Base-by-base conservation (phyloP, 1,140 invertebrate species). In the Chironomus striatipennis region DNA sequence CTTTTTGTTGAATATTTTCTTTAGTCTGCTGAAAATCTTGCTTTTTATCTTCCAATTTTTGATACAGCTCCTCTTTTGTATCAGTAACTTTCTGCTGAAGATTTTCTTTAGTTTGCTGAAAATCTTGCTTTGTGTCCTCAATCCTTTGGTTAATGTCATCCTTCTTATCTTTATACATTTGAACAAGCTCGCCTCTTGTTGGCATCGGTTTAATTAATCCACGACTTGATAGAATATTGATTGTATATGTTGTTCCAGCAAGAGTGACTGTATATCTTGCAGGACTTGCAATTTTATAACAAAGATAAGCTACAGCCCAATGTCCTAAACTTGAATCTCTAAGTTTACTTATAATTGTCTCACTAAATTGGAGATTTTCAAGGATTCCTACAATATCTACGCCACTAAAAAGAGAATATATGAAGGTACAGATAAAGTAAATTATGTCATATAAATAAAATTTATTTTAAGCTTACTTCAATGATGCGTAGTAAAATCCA, bases 221-320 rank as follows among this genome's bases (percentile, higher is more conserved):
- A 76, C 83, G 84, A 75, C 85, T 85, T 73, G 85, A 85, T 67
- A 92, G 79, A 77, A 89, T 89, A 75, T 88, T 89, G 21, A 92
- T 90, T 6, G 87, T 85, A 42, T 89, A 77, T 24, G 89, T 90
- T 57, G 90, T 91, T n/a, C 89, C 89, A 91, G 90, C 93, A 77
- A 98, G 78, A 34, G 96, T 98, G 0, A 97, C 90, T 2, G 93
- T 91, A 84, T 98, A 98, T 77, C 96, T 85, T 15, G 93, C 79
- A 1, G 96, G 96, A 20, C 95, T 96, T 15, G 90, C 89, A 76
- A 98, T 85, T 86, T 98, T 98, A 81, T 97, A 98, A 78, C 95
- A 85, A 6, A 93, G 90, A 84, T 95, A 96, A 0, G 94, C 87
- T 17, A 97, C 85, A 15, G 95, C 95, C 80, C 94, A 85, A 83